Conservation (phyloP, 2,888 invertebrate genomes). For the Tipula vernalis region DNA sequence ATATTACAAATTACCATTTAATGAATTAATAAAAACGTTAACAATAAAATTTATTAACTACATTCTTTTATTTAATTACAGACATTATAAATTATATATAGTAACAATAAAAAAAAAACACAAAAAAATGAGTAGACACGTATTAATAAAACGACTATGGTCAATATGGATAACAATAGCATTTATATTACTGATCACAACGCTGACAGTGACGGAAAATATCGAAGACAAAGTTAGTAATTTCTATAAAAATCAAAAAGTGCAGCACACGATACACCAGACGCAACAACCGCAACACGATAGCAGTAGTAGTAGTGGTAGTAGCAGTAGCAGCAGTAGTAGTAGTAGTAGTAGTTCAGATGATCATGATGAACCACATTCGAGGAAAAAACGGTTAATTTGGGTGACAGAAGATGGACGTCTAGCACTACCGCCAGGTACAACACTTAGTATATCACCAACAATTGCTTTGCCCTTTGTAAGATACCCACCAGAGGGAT, state of each 20-base stretch:
- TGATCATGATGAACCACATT: conserved; percentile 43
- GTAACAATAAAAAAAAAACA: background rate
- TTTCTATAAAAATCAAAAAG: background rate
- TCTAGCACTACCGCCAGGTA: conserved; percentile 71
- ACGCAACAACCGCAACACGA: background rate
- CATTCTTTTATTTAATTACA: background rate
- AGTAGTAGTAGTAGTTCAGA: background rate
- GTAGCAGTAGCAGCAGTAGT: background rate
- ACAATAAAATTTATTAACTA: background rate
- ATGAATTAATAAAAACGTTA: background rate
- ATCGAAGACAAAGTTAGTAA: background rate
- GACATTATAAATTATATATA: background rate
- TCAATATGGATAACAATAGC: background rate
- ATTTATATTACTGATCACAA: background rate
- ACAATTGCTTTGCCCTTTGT: conserved; percentile 72
- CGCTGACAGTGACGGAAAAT: background rate
- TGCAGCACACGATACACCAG: background rate
- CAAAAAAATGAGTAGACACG: background rate
- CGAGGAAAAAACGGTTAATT: conserved; percentile 66
- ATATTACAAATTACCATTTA: background rate
- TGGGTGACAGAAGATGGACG: conserved; percentile 80
- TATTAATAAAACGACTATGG: background rate
- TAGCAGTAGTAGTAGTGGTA: background rate
- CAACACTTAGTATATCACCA: conserved; percentile 64
- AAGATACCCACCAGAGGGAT: conserved; percentile 73